A percentile compares a stretch with the other conserved stretches of the same genome.
These are phyloP conservation scores for Artibeus jamaicensis DNA, from an alignment of 2,797 vertebrate species.

Conservation along the genomic window DNA sequence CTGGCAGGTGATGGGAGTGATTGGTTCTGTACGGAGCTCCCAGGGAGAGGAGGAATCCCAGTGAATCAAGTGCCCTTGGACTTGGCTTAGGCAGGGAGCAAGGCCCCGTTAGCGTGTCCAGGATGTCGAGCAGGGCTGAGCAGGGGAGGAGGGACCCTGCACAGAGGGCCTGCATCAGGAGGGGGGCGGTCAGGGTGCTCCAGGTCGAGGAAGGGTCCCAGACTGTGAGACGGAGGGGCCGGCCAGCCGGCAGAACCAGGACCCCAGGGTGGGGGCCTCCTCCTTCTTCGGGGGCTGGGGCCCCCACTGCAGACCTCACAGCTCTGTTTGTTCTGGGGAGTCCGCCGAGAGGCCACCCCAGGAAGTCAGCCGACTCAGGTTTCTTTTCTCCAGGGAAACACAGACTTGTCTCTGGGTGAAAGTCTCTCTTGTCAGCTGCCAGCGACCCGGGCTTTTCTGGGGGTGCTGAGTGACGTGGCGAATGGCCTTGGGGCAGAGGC, in stretches of 20 bases:
- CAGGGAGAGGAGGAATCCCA: not conserved
- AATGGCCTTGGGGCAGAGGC: not conserved
- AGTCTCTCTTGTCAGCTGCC: not conserved
- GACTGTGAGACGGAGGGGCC: not conserved
- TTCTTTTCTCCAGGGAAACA: constrained; percentile 16
- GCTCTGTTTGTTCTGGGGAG: not conserved
- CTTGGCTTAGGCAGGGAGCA: not conserved
- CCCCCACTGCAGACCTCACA: not conserved
- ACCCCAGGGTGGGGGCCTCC: accelerated
- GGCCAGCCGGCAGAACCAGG: not conserved
- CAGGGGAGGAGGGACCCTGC: not conserved
- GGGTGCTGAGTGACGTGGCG: not conserved
- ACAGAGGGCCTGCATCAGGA: not conserved
- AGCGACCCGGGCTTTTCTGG: not conserved
- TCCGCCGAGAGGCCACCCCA: not conserved
- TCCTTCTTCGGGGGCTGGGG: not conserved
- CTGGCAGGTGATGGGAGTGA: not conserved
- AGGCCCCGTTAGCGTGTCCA: not conserved
- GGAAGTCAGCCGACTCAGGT: not conserved
- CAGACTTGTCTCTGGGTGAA: not conserved
- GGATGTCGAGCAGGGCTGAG: not conserved
- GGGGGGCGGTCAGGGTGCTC: not conserved
- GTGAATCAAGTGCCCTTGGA: not conserved
- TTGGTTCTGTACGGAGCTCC: not conserved
- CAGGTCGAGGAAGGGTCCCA: not conserved